Percentiles rank a stretch among this genome's conserved stretches.
Conservation (phyloP, 2,888 invertebrate species). For the Parnassius orleans region DNA sequence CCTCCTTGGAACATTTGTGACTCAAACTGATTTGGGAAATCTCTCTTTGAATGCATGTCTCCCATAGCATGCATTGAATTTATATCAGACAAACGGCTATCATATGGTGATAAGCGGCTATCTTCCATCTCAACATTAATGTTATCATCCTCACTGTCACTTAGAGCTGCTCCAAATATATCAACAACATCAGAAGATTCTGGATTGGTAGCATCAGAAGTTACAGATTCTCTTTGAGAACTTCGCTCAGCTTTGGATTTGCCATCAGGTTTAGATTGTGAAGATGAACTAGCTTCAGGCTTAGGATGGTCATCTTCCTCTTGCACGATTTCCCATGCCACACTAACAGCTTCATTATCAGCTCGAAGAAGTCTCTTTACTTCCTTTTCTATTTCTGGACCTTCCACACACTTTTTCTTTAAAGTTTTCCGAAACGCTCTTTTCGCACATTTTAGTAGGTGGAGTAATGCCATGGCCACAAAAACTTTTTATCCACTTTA, state of each 20-base stretch:
- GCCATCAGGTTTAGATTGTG: slow-evolving; percentile 52
- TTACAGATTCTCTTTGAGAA: slow-evolving; percentile 33
- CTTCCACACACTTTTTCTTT: slow-evolving; percentile 98
- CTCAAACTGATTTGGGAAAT: slow-evolving; percentile 63
- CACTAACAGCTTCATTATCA: slow-evolving; percentile 95
- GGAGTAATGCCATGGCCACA: slow-evolving; percentile 98
- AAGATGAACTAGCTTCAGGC: slow-evolving; percentile 37
- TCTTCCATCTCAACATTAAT: slow-evolving; percentile 91
- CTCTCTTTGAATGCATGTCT: too few species aligned
- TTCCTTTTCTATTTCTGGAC: slow-evolving; percentile 99
- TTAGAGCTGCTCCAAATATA: slow-evolving; percentile 95
- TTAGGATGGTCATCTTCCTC: slow-evolving; percentile 88
- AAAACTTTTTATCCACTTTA: slow-evolving; percentile 92
- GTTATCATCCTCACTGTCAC: slow-evolving; percentile 93
- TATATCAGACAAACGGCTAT: slow-evolving; percentile 86
- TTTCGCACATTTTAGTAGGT: slow-evolving; percentile 97
- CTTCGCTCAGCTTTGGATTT: slow-evolving; percentile 52
- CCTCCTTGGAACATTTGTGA: slow-evolving; percentile 53
- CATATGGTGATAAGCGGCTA: slow-evolving; percentile 87
- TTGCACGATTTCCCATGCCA: slow-evolving; percentile 93
- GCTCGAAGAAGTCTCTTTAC: slow-evolving; percentile 94
- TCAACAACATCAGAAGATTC: slow-evolving; percentile 80
- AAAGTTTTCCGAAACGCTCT: slow-evolving; percentile 96
- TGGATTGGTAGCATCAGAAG: slow-evolving; percentile 40
- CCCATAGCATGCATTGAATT: slow-evolving; percentile 55